phyloP scores from a whole-genome alignment of 2,888 invertebrate species.

The Myathropa florea region DNA sequence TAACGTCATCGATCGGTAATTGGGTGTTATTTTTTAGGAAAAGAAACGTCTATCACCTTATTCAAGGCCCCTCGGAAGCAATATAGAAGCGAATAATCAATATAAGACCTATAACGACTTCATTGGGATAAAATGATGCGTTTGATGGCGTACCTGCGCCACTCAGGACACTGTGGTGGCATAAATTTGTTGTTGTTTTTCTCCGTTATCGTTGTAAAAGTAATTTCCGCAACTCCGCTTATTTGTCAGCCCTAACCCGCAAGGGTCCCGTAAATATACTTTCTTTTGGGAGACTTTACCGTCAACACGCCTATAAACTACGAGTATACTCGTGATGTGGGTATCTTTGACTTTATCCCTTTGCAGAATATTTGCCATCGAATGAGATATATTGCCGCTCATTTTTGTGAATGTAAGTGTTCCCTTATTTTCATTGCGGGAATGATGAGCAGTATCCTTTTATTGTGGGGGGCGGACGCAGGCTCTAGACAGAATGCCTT shows the following conservation, averaged over 20 bases:
- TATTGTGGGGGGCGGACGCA: background rate
- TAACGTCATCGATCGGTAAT: background rate
- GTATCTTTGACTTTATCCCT: slow-evolving; percentile 2
- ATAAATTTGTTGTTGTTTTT: background rate
- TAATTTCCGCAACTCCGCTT: slow-evolving; percentile 31
- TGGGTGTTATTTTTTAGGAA: background rate
- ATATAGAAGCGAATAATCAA: background rate
- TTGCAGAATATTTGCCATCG: slow-evolving; percentile 6
- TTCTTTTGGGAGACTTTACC: background rate
- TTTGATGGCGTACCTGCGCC: background rate
- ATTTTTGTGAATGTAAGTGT: slow-evolving; percentile 6
- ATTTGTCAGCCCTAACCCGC: slow-evolving; percentile 23
- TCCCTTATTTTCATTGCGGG: background rate
- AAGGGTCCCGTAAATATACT: slow-evolving; percentile 13
- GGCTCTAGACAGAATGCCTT: background rate
- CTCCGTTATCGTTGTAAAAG: background rate
- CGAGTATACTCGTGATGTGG: background rate
- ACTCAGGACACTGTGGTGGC: background rate
- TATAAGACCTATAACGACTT: background rate
- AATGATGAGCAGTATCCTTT: background rate
- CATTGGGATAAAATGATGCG: background rate
- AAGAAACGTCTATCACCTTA: background rate
- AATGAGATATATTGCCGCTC: slow-evolving; percentile 30
- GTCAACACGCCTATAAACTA: slow-evolving; percentile 4
- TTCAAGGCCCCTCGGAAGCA: background rate